Conservation (phyloP, 2,888 invertebrate species). For the Tethea ocularis region DNA sequence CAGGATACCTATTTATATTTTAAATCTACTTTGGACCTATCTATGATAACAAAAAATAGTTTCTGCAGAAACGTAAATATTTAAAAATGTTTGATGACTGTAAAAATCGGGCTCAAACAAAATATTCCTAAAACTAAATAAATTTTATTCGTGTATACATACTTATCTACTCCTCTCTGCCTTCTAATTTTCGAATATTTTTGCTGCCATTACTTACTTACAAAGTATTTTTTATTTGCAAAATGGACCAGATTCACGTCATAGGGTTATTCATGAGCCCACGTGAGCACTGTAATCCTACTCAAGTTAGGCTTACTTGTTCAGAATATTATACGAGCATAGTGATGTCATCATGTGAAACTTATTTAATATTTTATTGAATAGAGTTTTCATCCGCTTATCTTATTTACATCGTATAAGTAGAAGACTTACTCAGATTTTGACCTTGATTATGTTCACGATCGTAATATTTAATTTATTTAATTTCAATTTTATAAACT, state of each 20-base stretch:
- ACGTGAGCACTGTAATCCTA: neutral
- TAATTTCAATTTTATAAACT: too few species aligned
- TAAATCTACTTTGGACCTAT: neutral
- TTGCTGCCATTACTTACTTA: too few species aligned
- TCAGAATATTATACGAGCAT: neutral
- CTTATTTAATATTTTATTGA: conserved; percentile 1
- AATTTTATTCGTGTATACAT: conserved; percentile 24
- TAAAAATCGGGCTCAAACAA: conserved; percentile 30
- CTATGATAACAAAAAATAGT: conserved; percentile 13
- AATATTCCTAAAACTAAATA: conserved; percentile 17
- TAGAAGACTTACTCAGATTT: neutral
- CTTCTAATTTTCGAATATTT: too few species aligned
- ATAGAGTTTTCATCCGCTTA: neutral
- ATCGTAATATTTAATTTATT: neutral
- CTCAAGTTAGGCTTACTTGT: neutral
- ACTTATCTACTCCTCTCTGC: too few species aligned
- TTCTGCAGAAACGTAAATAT: conserved; percentile 27
- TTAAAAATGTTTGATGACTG: conserved; percentile 29
- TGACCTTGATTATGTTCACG: neutral
- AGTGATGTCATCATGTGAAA: neutral
- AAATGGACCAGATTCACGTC: neutral
- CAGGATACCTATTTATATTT: too few species aligned
- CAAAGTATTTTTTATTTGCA: too few species aligned
- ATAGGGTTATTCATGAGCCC: neutral
- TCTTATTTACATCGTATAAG: neutral